Percentiles rank a stretch among this genome's conserved stretches.
phyloP scores from a whole-genome alignment of 2,888 invertebrate species.

The Chloromyia formosa region DNA sequence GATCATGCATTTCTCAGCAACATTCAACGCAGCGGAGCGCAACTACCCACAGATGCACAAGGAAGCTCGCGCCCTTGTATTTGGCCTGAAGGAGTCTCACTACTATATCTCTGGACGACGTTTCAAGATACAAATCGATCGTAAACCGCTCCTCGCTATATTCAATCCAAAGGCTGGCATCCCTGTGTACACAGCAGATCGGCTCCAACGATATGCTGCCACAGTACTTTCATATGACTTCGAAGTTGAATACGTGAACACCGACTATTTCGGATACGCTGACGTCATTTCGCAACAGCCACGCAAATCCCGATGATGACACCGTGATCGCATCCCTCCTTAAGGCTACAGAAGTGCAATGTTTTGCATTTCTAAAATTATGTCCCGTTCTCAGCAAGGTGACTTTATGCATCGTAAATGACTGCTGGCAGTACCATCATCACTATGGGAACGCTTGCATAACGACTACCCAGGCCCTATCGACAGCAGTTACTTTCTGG shows the following conservation, averaged over 20 bases:
- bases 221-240: constrained; percentile 36
- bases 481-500: too few species aligned
- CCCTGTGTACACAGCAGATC: constrained; percentile 36
- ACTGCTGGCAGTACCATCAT: too few species aligned
- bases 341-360: too few species aligned
- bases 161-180: constrained; percentile 43
- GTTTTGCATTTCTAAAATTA: too few species aligned
- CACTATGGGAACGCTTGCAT: too few species aligned
- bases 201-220: constrained; percentile 43
- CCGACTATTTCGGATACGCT: too few species aligned
- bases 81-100: constrained; percentile 54
- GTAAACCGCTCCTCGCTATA: constrained; percentile 39
- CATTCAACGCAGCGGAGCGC: constrained; percentile 53
- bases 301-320: too few species aligned
- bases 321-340: too few species aligned
- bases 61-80: constrained; percentile 56
- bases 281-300: too few species aligned
- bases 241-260: constrained; percentile 21
- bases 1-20: constrained; percentile 56
- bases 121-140: constrained; percentile 1
- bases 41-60: constrained; percentile 38
- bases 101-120: neutral
- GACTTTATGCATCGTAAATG: too few species aligned
- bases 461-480: too few species aligned
- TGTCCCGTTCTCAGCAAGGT: too few species aligned